These are phyloP conservation scores for Pterocles gutturalis DNA, from an alignment of 2,113 vertebrate genomes.

Conservation along the genomic window DNA sequence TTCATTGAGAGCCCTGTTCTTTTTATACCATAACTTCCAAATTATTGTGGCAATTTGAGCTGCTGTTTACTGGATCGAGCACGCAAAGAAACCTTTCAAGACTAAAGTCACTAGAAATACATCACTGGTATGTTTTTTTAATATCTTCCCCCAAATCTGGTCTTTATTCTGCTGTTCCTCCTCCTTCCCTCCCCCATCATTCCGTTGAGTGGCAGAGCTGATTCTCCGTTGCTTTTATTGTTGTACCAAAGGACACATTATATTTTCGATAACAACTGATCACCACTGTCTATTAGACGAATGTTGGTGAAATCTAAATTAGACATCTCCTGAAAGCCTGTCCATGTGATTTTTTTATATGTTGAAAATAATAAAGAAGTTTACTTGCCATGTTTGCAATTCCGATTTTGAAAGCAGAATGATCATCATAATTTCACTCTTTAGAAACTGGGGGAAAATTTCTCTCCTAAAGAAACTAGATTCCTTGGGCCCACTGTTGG, in stretches of 20 bases:
- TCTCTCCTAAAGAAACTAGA: not conserved
- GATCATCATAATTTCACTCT: not conserved
- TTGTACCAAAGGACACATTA: not conserved
- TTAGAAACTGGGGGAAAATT: not conserved
- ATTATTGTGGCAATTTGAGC: slow-evolving; percentile 68
- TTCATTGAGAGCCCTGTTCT: slow-evolving; percentile 65
- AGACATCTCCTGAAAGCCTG: not conserved
- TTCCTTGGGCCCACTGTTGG: not conserved
- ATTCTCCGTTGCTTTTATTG: not conserved
- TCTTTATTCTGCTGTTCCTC: not conserved
- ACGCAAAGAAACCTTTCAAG: slow-evolving; percentile 15
- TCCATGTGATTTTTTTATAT: not conserved
- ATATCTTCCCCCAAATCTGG: not conserved
- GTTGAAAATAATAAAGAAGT: not conserved
- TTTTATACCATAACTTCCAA: slow-evolving; percentile 72
- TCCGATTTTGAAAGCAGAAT: not conserved
- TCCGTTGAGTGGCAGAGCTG: not conserved
- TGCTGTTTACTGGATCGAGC: slow-evolving; percentile 41
- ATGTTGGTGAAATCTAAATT: not conserved
- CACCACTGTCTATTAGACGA: accelerated
- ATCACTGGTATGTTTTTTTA: not conserved
- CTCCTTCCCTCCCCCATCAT: not conserved
- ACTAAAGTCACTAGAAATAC: not conserved
- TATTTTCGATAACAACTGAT: slow-evolving; percentile 1
- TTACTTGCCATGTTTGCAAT: not conserved